Percentiles rank a stretch among this genome's conserved stretches.
phyloP scores from a whole-genome alignment of 2,888 invertebrate species.

The Agonopterix alstromeriana region DNA sequence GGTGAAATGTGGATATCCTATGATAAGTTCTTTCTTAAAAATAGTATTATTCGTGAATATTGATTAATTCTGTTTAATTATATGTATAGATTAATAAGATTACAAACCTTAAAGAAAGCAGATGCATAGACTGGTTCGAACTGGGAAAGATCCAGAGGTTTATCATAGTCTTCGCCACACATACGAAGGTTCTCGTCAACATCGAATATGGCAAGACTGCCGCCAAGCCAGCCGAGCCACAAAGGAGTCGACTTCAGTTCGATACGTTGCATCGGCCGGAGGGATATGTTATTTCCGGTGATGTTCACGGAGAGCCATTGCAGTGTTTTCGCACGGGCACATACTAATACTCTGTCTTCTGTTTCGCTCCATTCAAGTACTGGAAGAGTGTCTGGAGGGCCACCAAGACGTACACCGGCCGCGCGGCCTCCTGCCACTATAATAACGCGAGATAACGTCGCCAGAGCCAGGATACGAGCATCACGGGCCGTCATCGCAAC shows the following conservation, averaged over 20 bases:
- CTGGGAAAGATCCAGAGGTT: constrained; percentile 86
- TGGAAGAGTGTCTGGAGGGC: constrained; percentile 88
- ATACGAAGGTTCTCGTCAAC: constrained; percentile 90
- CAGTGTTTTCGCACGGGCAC: constrained; percentile 89
- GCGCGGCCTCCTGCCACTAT: constrained; percentile 64
- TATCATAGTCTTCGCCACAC: constrained; percentile 93
- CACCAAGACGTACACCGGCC: constrained; percentile 79
- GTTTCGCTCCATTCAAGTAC: constrained; percentile 89
- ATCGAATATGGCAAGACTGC: constrained; percentile 91
- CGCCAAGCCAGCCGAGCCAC: constrained; percentile 84
- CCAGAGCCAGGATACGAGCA: constrained; percentile 88
- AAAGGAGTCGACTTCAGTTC: constrained; percentile 79
- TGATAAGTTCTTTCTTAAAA: too few relatives aligned
- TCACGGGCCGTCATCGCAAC: constrained; percentile 64
- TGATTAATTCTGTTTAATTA: too few relatives aligned
- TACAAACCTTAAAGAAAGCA: constrained; percentile 85
- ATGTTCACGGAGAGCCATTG: constrained; percentile 88
- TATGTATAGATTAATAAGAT: too few relatives aligned
- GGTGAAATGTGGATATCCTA: too few relatives aligned
- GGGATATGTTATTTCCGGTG: constrained; percentile 67
- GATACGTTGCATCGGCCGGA: constrained; percentile 80
- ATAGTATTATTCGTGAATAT: too few relatives aligned
- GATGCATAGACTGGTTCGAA: constrained; percentile 91
- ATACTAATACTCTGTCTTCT: constrained; percentile 90
- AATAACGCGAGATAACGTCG: constrained; percentile 91